phyloP scores from a whole-genome alignment of 2,113 vertebrate species.

The Notiomystis cincta region DNA sequence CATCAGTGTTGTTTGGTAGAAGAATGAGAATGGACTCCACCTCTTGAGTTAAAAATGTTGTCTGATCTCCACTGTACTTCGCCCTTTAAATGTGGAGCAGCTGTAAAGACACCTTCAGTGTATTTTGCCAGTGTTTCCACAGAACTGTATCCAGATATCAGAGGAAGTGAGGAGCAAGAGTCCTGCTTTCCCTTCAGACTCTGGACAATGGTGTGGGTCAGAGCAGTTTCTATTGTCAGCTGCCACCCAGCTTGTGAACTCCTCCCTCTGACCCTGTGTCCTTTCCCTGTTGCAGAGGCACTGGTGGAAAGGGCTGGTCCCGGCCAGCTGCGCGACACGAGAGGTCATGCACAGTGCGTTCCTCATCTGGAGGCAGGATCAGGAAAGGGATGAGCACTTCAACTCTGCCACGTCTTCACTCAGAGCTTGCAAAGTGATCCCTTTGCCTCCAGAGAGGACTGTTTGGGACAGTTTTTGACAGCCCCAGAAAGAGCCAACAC shows the following conservation, averaged over 20 bases:
- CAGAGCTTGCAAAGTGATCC: neutral
- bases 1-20: neutral
- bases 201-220: neutral
- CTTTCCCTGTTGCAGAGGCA: neutral
- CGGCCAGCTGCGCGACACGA: accelerated
- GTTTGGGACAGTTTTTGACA: neutral
- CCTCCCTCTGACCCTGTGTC: neutral
- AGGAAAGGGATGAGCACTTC: neutral
- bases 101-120: neutral
- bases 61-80: neutral
- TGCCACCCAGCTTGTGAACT: neutral
- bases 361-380: neutral
- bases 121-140: neutral
- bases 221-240: neutral
- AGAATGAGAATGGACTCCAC: neutral
- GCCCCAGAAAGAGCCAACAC: neutral
- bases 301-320: neutral
- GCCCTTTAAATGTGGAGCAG: neutral
- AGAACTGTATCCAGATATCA: neutral
- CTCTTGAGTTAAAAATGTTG: neutral
- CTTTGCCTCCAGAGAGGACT: neutral
- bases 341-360: neutral
- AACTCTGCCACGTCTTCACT: neutral
- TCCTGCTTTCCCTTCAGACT: neutral
- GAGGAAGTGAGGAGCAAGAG: neutral